Evolutionary conservation across 2,113 vertebrate species (phyloP), one percentile per base, ranked within the genome.

Genomic region (Poeciliopsis prolifica): DNA sequence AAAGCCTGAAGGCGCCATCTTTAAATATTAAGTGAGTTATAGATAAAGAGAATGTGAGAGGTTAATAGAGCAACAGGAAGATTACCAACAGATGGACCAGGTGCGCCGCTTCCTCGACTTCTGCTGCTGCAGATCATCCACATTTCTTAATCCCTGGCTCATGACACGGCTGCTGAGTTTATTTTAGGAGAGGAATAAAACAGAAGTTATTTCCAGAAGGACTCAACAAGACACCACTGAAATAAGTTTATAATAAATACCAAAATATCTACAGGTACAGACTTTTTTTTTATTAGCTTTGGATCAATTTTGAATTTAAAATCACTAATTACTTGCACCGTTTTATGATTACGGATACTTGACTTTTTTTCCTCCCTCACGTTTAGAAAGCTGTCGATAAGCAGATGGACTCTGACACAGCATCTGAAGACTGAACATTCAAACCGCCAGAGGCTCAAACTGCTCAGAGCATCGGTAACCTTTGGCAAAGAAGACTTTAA

Each of bases 401-500:
- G 5, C 51, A 87, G 61, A 82, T 10, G 15, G 70, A 78, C 69
- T 66, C 54, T 22, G 72, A 80, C 65, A 72, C 61, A 77, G 42
- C 73, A 76, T 80, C 81, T 79, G 72, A 80, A 84, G 83, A 87
- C 77, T 75, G 19, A 78, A 19, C 6, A 19, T 17, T 17, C 42
- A 15, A 17, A 4, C 29, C 62, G 66, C 80, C 75, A 85, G 62
- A 80, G 72, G 68, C 70, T 64, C 6, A 62, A 64, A 77, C 48
- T 7, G 73, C 72, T 9, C 35, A 72, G 19, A 71, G 72, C 77
- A 78, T 73, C 77, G 44, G 72, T 61, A 79, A 63, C 80, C 82
- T 82, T 85, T 79, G 77, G 81, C 78, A 79, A 90, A 81, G 80
- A 90, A 82, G 83, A 88, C 87, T 91, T 94, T 94, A 93, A 93